Base-by-base conservation (phyloP, 1,140 invertebrate genomes). In the Pseudoatta argentina region DNA sequence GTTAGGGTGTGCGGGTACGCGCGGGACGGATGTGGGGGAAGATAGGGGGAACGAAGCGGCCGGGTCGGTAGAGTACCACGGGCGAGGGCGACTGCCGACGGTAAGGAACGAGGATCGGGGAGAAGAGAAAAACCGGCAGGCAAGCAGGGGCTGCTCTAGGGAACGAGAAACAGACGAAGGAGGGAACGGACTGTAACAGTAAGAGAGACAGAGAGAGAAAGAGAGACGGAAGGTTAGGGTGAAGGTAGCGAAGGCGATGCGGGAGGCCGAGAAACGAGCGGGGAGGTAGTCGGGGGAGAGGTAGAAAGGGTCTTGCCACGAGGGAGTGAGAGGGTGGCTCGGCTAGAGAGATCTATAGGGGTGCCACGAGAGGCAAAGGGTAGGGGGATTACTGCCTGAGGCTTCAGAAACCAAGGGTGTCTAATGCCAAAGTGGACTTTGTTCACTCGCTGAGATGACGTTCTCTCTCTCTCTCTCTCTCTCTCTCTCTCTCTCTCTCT, bases 391-490 rank as follows among this genome's bases (percentile, higher is more conserved):
- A 89, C 90, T 87, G 93, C 92, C 90, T 92, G 93, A 93, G 91
- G 92, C 91, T 94, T 94, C 89, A 89, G 92, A 93, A 93, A 93
- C 91, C 92, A 93, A 92, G 93, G 92, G 91, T 93, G 92, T 93
- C 93, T 94, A 93, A 93, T 93, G 92, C 92, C 91, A 91, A 81
- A 93, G 92, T 93, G 92, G 93, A 93, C 93, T 94, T 93, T 93
- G 93, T 93, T 93, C 92, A 89, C 81, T 91, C 88, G 89, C 73
- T 90, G 67, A 93, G 92, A 93, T 92, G 92, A 93, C 92, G 93
- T 91, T 91, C 86, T 86, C 73, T 77, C 8, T 30, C 30, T 30
- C 30, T 30, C 30, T 30, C 30, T 27, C 30, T 27, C 27, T 27
- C 27, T 27, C 27, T 27, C 27, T 27, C 27, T 27, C 30, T 30